Evolutionary conservation across 2,888 invertebrate species (phyloP).

Genomic region (Syrista parreyssii): DNA sequence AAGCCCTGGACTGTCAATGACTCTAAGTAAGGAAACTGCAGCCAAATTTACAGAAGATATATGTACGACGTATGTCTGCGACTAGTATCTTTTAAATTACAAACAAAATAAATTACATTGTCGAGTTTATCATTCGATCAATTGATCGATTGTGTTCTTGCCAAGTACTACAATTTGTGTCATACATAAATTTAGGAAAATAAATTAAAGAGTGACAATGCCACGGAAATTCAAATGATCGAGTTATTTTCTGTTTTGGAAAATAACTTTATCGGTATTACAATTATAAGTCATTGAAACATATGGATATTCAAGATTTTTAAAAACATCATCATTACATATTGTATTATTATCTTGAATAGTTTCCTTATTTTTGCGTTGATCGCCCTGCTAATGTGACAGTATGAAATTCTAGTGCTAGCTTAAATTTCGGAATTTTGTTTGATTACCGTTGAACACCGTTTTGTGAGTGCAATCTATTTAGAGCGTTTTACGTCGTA

Average conservation of each 20-base stretch:
- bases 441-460: background rate
- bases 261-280: too few relatives aligned
- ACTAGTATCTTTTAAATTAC: background rate
- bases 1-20: background rate
- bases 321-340: background rate
- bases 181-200: background rate
- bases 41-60: background rate
- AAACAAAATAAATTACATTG: background rate
- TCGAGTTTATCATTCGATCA: background rate
- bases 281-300: too few relatives aligned
- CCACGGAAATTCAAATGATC: background rate
- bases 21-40: background rate
- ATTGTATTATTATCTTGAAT: background rate
- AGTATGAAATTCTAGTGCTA: background rate
- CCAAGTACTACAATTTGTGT: background rate
- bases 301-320: too few relatives aligned
- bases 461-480: conserved; percentile 7
- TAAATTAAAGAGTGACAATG: background rate
- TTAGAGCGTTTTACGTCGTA: background rate
- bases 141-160: background rate
- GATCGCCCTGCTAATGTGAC: background rate
- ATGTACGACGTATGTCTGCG: background rate
- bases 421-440: background rate
- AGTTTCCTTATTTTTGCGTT: background rate
- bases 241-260: background rate